These are phyloP conservation scores for Malurus alboscapulatus DNA, from an alignment of 2,113 vertebrate species.

Conservation along the genomic window DNA sequence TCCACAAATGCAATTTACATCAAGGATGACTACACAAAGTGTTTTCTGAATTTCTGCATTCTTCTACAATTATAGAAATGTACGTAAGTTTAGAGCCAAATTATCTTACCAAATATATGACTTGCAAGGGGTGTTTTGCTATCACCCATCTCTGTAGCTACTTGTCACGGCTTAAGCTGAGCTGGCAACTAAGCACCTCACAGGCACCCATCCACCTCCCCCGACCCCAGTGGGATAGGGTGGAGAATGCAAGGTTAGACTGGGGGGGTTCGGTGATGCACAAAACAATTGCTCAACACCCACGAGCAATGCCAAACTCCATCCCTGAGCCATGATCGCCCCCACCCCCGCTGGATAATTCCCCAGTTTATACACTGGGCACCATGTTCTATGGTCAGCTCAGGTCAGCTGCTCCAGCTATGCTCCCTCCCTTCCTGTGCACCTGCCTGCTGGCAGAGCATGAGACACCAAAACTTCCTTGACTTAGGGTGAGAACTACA, in stretches of 20 bases:
- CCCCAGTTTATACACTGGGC: background rate
- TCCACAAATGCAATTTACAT: background rate
- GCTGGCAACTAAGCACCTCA: background rate
- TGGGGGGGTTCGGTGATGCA: background rate
- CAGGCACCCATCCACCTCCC: background rate
- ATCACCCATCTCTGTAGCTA: background rate
- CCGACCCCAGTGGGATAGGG: too few relatives aligned
- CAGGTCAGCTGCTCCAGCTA: too few relatives aligned
- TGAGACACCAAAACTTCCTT: background rate
- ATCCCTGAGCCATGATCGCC: accelerated
- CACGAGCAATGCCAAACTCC: background rate
- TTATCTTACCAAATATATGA: background rate
- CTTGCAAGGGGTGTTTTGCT: background rate
- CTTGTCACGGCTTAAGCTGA: background rate
- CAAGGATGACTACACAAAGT: background rate
- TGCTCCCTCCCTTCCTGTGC: background rate
- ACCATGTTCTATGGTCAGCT: background rate
- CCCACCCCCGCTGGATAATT: background rate
- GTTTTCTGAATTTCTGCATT: background rate
- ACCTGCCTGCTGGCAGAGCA: background rate
- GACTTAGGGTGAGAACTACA: background rate
- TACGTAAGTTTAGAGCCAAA: background rate
- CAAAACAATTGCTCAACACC: background rate
- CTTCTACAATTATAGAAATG: background rate
- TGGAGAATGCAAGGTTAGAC: background rate